Percentiles rank a stretch among this genome's conserved stretches.
Evolutionary conservation across 2,888 invertebrate genomes (phyloP).

Genomic region (Prosapia bicincta): DNA sequence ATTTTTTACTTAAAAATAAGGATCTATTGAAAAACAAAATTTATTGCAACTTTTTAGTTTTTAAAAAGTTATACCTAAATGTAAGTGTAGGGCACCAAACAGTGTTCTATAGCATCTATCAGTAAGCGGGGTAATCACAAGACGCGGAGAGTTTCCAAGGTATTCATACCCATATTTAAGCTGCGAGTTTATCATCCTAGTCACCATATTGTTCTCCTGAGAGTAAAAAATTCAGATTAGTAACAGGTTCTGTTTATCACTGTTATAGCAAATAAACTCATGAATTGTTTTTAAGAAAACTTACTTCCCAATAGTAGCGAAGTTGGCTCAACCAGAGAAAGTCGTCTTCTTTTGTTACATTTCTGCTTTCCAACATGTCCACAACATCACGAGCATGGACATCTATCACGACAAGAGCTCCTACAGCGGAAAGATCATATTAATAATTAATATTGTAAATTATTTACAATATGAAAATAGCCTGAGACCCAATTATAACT

Average conservation of each 20-base stretch:
- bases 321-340: slow-evolving; percentile 90
- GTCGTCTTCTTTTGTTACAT: slow-evolving; percentile 69
- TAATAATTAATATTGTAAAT: slow-evolving; percentile 3
- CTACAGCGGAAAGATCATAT: slow-evolving; percentile 49
- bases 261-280: not conserved
- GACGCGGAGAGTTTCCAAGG: slow-evolving; percentile 79
- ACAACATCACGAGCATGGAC: slow-evolving; percentile 91
- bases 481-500: too few species aligned
- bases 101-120: slow-evolving; percentile 90
- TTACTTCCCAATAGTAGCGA: slow-evolving; percentile 81
- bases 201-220: slow-evolving; percentile 58
- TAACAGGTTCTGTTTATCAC: too few species aligned
- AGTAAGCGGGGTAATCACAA: slow-evolving; percentile 92
- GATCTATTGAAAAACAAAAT: too few species aligned
- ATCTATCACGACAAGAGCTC: slow-evolving; percentile 87
- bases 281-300: slow-evolving; percentile 8
- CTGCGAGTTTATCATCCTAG: slow-evolving; percentile 87
- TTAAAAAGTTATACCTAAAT: slow-evolving; percentile 71
- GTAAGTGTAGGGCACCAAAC: slow-evolving; percentile 86
- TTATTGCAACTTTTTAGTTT: too few species aligned
- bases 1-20: too few species aligned
- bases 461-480: not conserved
- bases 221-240: too few species aligned
- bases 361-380: slow-evolving; percentile 59
- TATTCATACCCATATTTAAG: slow-evolving; percentile 93